phyloP scores from a whole-genome alignment of 2,888 invertebrate genomes.

The Cephus sareptanus region DNA sequence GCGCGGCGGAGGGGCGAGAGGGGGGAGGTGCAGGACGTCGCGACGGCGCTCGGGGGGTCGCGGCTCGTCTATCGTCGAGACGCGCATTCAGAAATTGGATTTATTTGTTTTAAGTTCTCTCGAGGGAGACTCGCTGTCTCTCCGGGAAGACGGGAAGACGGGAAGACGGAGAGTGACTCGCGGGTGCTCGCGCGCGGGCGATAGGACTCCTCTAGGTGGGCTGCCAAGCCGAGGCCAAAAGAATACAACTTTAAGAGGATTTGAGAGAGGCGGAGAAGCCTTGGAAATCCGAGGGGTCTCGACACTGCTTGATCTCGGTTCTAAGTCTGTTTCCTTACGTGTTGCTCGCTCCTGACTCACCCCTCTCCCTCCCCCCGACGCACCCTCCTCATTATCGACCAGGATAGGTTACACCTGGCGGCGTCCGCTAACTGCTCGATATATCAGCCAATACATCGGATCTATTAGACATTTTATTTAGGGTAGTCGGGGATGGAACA shows the following conservation, averaged over 20 bases:
- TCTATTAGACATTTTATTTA: background rate
- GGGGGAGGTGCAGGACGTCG: background rate
- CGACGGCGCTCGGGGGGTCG: background rate
- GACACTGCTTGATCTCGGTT: conserved; percentile 57
- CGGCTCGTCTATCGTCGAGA: background rate
- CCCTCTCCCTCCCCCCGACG: no score
- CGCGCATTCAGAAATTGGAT: conserved; percentile 50
- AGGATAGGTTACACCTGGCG: conserved; percentile 41
- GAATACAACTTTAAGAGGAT: conserved; percentile 67
- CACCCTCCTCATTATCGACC: conserved; percentile 37
- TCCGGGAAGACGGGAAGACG: background rate
- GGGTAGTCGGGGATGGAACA: background rate
- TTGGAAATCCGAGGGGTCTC: conserved; percentile 65
- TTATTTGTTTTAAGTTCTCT: conserved; percentile 52
- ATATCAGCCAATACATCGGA: background rate
- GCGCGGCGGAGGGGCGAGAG: background rate
- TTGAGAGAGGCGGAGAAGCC: conserved; percentile 63
- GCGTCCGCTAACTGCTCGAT: background rate
- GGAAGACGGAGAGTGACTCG: conserved; percentile 8
- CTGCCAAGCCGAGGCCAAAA: conserved; percentile 62
- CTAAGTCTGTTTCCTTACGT: conserved; percentile 31
- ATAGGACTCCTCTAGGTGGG: conserved; percentile 27
- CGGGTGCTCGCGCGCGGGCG: background rate
- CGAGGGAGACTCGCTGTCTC: conserved; percentile 20
- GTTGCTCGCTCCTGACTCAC: conserved; percentile 24